Evolutionary conservation across 2,797 vertebrate genomes (phyloP), one percentile per base, ranked within the genome.

Genomic region (Notolabrus celidotus): DNA sequence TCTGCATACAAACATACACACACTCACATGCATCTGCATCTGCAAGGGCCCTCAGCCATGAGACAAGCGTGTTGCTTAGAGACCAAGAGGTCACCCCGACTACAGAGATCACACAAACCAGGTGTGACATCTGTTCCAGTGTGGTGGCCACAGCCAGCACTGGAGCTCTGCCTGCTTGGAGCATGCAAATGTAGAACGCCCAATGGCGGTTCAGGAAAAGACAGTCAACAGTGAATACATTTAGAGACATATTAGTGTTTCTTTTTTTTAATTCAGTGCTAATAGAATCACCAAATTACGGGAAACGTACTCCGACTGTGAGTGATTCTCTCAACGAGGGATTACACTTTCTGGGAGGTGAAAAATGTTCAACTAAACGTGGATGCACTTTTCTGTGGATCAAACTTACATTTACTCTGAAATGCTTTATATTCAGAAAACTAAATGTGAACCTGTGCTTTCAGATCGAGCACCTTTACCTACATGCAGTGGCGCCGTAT

Each of bases 91-190:
- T 89, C 85, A 90, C 75, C 83, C 46, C 65, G 65, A 88, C 86
- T 82, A 89, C 82, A 83, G 77, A 79, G 70, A 89, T 92, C 88
- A 90, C 84, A 87, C 86, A 92, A 93, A 92, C 87, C 84, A 91
- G 86, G 91, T 90, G 91, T 88, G 91, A 92, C 91, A 91, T 88
- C 84, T 89, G 89, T 83, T 88, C 82, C 77, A 80, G 82, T 49
- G 78, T 52, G 65, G 85, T 55, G 82, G 82, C 81, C 82, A 79
- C 73, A 69, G 84, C 75, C 79, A 81, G 81, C 50, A 7, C 68
- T 49, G 77, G 79, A 83, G 74, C 47, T 8, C 51, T 65, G 82
- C 79, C 74, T 80, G 80, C 79, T 43, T 23, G 51, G 56, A 83
- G 77, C 77, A 84, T 86, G 80, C 74, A 86, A 84, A 91, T 80